Percentiles rank a stretch among this genome's conserved stretches.
Evolutionary conservation across 1,140 invertebrate genomes (phyloP).

Genomic region (Meloidogyne hapla): DNA sequence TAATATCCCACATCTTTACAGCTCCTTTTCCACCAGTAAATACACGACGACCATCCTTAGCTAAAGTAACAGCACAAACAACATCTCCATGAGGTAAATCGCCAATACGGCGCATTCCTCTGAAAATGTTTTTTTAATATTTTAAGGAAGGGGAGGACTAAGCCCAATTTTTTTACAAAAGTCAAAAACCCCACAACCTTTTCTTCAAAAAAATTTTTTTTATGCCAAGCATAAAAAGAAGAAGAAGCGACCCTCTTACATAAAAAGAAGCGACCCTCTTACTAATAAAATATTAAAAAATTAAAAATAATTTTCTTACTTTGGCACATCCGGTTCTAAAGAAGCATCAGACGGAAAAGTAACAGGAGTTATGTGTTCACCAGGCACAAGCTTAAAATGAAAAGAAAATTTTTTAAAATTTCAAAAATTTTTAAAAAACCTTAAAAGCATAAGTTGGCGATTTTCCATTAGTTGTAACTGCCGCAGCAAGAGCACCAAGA

Average conservation of each 20-base stretch:
- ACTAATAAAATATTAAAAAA: neutral
- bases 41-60: conserved; percentile 80
- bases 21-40: conserved; percentile 98
- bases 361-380: conserved; percentile 80
- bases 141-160: neutral
- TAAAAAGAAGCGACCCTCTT: neutral
- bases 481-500: conserved; percentile 1
- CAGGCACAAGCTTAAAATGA: conserved; percentile 67
- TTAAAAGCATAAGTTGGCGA: conserved; percentile 83
- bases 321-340: conserved; percentile 84
- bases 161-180: neutral
- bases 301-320: conserved; percentile 67
- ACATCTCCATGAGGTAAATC: conserved; percentile 91
- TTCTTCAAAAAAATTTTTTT: too few species aligned
- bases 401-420: neutral
- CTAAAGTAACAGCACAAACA: conserved; percentile 82
- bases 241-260: too few species aligned
- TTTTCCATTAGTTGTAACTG: conserved; percentile 43
- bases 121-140: too few species aligned
- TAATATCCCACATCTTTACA: conserved; percentile 79
- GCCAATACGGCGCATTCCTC: conserved; percentile 71
- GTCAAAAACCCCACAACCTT: too few species aligned
- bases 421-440: conserved; percentile 67
- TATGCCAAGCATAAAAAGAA: too few species aligned
- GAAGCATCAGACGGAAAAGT: conserved; percentile 92